phyloP scores from a whole-genome alignment of 1,140 invertebrate genomes.

The Onthophagus taurus region DNA sequence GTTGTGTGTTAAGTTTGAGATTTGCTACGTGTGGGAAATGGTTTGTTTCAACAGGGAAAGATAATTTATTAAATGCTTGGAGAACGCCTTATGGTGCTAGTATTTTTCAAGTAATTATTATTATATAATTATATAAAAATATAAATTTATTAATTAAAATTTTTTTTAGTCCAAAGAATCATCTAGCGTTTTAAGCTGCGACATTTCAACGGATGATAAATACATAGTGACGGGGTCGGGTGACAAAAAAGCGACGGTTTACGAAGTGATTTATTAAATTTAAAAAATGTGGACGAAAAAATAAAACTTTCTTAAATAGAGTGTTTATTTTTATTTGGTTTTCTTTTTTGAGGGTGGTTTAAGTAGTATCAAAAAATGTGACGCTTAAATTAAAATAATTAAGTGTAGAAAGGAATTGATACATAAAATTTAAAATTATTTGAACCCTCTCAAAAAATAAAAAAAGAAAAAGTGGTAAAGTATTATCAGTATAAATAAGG shows the following conservation, averaged over 20 bases:
- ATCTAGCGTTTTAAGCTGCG: conserved; percentile 96
- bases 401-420: too few species aligned
- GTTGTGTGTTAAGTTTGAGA: conserved; percentile 92
- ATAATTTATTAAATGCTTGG: conserved; percentile 97
- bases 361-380: background rate
- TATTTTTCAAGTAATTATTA: conserved; percentile 87
- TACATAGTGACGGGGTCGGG: conserved; percentile 98
- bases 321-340: too few species aligned
- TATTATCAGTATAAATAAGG: too few species aligned
- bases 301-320: too few species aligned
- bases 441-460: too few species aligned
- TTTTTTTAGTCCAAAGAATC: conserved; percentile 91
- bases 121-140: conserved; percentile 7
- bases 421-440: too few species aligned
- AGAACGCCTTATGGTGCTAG: conserved; percentile 96
- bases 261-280: conserved; percentile 89
- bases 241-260: conserved; percentile 98
- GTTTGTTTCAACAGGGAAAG: conserved; percentile 99
- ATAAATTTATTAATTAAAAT: conserved; percentile 19
- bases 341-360: too few species aligned
- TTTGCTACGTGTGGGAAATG: conserved; percentile 97
- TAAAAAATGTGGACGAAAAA: conserved; percentile 5
- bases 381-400: too few species aligned
- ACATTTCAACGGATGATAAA: conserved; percentile 97
- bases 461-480: too few species aligned